Percentiles rank a stretch among this genome's conserved stretches.
These are phyloP conservation scores for Dasypolia templi DNA, from an alignment of 2,888 invertebrate genomes.

Conservation along the genomic window DNA sequence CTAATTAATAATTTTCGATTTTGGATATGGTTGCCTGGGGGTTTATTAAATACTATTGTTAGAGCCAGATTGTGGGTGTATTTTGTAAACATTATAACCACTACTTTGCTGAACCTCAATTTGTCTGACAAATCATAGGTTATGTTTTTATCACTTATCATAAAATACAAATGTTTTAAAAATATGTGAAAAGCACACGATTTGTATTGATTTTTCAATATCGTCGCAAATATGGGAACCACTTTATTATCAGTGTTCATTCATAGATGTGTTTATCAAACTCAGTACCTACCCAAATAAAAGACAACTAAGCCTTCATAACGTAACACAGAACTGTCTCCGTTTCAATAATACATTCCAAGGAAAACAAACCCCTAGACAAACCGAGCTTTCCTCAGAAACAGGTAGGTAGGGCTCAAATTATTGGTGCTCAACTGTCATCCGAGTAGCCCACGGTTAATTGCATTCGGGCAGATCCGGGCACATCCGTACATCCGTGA, in stretches of 20 bases:
- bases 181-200: neutral
- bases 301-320: too few relatives aligned
- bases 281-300: too few relatives aligned
- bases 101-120: neutral
- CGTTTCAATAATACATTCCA: slow-evolving; percentile 11
- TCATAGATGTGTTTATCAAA: neutral
- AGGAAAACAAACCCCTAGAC: slow-evolving; percentile 25
- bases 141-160: neutral
- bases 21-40: neutral
- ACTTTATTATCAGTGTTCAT: neutral
- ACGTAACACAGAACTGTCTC: neutral
- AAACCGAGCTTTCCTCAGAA: slow-evolving; percentile 8
- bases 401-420: slow-evolving; percentile 38
- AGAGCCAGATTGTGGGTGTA: neutral
- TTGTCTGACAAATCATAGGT: neutral
- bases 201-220: neutral
- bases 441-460: slow-evolving; percentile 35
- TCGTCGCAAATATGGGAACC: neutral
- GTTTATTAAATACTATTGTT: neutral
- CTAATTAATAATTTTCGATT: slow-evolving; percentile 23
- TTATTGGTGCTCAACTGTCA: slow-evolving; percentile 33
- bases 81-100: neutral
- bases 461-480: slow-evolving; percentile 41
- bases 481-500: slow-evolving; percentile 44
- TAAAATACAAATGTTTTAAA: neutral